A percentile compares a stretch with the other conserved stretches of the same genome.
These are phyloP conservation scores for Neodiprion fabricii DNA, from an alignment of 1,140 invertebrate genomes.

Conservation along the genomic window DNA sequence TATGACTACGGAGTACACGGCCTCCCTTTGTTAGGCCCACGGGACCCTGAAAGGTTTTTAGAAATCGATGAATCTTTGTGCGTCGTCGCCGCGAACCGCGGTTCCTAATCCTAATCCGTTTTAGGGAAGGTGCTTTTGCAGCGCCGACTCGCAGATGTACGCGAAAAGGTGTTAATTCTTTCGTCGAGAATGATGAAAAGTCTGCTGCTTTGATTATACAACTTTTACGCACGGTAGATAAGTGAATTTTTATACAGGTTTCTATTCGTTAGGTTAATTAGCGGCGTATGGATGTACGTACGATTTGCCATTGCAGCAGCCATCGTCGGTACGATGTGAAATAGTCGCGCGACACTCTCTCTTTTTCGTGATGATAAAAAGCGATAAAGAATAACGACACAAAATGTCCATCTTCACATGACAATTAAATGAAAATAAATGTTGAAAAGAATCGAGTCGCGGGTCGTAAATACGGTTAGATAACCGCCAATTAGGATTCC, in stretches of 20 bases:
- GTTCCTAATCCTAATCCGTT: too few relatives aligned
- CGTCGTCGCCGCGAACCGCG: background rate
- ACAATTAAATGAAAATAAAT: background rate
- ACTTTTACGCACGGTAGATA: too few relatives aligned
- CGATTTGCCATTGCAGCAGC: too few relatives aligned
- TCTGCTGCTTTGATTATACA: background rate
- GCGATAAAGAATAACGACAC: background rate
- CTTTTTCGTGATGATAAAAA: background rate
- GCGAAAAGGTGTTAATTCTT: background rate
- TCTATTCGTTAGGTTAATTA: slow-evolving; percentile 12
- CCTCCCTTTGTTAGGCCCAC: background rate
- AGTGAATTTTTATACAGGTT: background rate
- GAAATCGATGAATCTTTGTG: background rate
- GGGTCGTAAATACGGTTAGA: background rate
- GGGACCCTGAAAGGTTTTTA: background rate
- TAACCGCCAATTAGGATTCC: background rate
- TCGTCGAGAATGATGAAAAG: background rate
- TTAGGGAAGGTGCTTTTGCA: too few relatives aligned
- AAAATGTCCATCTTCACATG: background rate
- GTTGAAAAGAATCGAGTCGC: background rate
- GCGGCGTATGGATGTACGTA: background rate
- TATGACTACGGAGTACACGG: background rate
- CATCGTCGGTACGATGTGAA: too few relatives aligned
- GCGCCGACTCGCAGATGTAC: too few relatives aligned
- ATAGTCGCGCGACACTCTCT: too few relatives aligned